Conservation (phyloP, 53 echinoderm and acorn worm species). For the Antedon mediterranea region DNA sequence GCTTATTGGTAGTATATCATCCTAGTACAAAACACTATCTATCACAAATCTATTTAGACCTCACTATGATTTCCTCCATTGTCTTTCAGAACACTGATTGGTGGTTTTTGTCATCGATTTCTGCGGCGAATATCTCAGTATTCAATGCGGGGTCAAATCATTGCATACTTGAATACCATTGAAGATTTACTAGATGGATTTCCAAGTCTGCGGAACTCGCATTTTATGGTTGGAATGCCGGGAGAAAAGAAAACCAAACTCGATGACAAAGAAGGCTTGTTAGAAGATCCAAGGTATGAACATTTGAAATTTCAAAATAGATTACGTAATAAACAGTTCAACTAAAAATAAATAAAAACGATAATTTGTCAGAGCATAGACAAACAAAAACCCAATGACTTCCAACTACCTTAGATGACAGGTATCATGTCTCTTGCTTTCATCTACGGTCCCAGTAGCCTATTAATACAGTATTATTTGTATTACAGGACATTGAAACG, state of each 20-base stretch:
- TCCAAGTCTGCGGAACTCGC: constrained; percentile 33
- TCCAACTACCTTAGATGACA: too few relatives aligned
- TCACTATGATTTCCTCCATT: not conserved
- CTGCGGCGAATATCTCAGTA: constrained; percentile 85
- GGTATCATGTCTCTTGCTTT: too few relatives aligned
- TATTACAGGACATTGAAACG: constrained; percentile 61
- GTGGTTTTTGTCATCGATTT: constrained; percentile 67
- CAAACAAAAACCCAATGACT: too few relatives aligned
- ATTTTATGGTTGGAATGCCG: constrained; percentile 66
- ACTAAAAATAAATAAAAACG: too few relatives aligned
- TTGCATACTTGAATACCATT: constrained; percentile 83
- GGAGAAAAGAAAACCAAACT: constrained; percentile 77
- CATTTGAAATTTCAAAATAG: too few relatives aligned
- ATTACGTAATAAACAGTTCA: too few relatives aligned
- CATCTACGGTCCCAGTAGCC: too few relatives aligned
- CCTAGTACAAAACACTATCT: too few relatives aligned
- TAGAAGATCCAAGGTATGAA: constrained; percentile 73
- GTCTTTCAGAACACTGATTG: constrained; percentile 41
- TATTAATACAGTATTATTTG: too few relatives aligned
- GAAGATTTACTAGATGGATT: constrained; percentile 49
- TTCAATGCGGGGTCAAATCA: constrained; percentile 78
- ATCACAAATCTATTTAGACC: too few relatives aligned
- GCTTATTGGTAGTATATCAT: too few relatives aligned
- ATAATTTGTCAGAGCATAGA: too few relatives aligned
- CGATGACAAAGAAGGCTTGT: constrained; percentile 64